Base-by-base conservation (phyloP, 2,797 vertebrate genomes). In the Danio albolineatus region DNA sequence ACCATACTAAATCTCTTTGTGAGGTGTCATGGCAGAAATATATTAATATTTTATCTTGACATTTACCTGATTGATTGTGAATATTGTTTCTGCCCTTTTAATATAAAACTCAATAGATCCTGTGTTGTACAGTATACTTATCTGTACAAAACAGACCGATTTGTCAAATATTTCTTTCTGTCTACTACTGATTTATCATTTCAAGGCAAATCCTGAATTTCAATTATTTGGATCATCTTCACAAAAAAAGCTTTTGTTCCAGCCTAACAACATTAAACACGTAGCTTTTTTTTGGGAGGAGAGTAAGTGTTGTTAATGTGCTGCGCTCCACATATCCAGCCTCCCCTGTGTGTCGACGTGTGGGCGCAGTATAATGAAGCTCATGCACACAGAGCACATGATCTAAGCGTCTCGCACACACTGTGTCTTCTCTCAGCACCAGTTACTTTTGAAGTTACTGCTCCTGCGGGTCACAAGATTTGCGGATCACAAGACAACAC, bases 401-500 rank as follows among this genome's bases (percentile, higher is more conserved):
- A 84, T 79, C 69, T 57, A 59, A 64, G 64, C 14, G 21, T 46
- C 46, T 14, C 51, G 77, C 62, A 54, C 82, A 82, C 88, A 85
- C 81, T 80, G 67, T 57, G 80, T 86, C 88, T 91, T 85, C 88
- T 87, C 69, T 82, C 89, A 82, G 74, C 73, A 78, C 73, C 1
- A 46, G 54, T 66, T 77, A 86, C 86, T 74, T 79, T 87, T 89
- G 88, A 88, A 76, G 39, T 85, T 64, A 82, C 7, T n/a, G 59
- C 82, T 82, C 86, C 83, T 80, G 76, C 38, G 53, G 85, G 91
- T 94, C 92, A 94, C 87, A 93, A 91, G 91, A 89, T 62, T 6
- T 54, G n/a, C 80, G 75, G 82, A 91, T 92, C 92, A 94, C 88
- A 92, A 91, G 91, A 90, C 88, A 74, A 66, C 44, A 79, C 57